phyloP scores from a whole-genome alignment of 2,797 vertebrate species.

The Limosa lapponica region DNA sequence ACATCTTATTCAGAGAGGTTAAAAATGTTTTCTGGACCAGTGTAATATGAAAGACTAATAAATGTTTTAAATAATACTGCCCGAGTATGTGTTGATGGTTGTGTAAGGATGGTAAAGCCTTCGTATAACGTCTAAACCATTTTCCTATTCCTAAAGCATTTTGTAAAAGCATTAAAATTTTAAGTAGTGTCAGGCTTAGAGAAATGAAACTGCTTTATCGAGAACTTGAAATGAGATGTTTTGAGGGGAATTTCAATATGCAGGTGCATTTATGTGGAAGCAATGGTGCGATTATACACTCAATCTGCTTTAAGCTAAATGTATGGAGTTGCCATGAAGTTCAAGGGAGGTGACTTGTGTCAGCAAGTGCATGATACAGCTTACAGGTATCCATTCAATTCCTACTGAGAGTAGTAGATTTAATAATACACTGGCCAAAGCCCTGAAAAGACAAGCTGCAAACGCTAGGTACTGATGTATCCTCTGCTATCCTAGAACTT shows the following conservation, averaged over 20 bases:
- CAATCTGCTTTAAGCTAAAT: background rate
- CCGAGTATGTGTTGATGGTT: background rate
- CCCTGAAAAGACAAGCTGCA: background rate
- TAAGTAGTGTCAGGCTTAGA: background rate
- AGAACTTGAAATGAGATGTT: background rate
- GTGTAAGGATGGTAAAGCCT: background rate
- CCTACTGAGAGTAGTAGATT: background rate
- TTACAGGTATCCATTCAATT: background rate
- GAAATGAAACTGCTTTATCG: background rate
- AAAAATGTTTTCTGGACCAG: background rate
- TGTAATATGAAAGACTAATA: slow-evolving; percentile 3
- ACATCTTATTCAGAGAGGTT: background rate
- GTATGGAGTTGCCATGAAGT: background rate
- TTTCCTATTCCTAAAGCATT: background rate
- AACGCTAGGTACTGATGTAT: background rate
- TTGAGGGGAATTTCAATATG: background rate
- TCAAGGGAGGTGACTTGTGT: background rate
- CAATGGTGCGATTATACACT: background rate
- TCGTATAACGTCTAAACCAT: background rate
- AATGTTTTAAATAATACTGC: slow-evolving; percentile 2
- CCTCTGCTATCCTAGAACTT: background rate
- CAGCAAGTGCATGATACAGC: background rate
- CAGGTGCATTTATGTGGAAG: background rate
- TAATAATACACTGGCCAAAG: background rate
- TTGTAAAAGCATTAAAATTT: background rate